phyloP scores from a whole-genome alignment of 2,797 vertebrate genomes.

The Nyctalus aviator region DNA sequence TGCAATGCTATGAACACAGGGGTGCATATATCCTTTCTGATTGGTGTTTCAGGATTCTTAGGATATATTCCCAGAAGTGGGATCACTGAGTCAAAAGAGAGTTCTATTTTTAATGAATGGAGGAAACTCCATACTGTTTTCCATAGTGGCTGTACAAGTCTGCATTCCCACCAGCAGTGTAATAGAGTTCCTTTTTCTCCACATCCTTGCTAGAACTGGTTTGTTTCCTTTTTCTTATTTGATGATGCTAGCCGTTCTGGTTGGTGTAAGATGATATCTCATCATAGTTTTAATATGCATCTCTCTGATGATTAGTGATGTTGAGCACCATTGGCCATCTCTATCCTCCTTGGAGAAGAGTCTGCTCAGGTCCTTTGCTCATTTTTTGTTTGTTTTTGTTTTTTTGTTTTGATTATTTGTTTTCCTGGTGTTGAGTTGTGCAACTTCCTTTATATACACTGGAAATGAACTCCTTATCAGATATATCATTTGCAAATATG shows the following conservation, averaged over 20 bases:
- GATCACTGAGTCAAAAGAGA: not conserved
- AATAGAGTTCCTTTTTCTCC: not conserved
- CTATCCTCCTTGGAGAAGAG: not conserved
- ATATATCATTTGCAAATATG: not conserved
- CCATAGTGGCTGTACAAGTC: not conserved
- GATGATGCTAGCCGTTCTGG: not conserved
- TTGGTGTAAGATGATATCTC: not conserved
- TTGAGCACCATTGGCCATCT: not conserved
- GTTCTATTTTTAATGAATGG: not conserved
- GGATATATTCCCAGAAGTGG: not conserved
- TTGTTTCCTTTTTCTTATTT: not conserved
- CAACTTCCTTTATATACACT: not conserved
- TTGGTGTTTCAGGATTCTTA: not conserved
- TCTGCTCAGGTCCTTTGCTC: not conserved
- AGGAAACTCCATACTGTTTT: not conserved
- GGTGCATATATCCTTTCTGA: not conserved
- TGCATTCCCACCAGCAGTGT: not conserved
- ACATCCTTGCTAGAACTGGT: not conserved
- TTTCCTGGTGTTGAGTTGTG: not conserved
- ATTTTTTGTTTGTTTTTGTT: not conserved
- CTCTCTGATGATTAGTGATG: not conserved
- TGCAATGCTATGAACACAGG: not conserved
- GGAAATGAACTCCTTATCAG: not conserved
- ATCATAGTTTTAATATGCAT: not conserved
- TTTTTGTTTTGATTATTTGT: not conserved